Conservation (phyloP, 2,113 vertebrate species). For the Paraplagusia blochii region DNA sequence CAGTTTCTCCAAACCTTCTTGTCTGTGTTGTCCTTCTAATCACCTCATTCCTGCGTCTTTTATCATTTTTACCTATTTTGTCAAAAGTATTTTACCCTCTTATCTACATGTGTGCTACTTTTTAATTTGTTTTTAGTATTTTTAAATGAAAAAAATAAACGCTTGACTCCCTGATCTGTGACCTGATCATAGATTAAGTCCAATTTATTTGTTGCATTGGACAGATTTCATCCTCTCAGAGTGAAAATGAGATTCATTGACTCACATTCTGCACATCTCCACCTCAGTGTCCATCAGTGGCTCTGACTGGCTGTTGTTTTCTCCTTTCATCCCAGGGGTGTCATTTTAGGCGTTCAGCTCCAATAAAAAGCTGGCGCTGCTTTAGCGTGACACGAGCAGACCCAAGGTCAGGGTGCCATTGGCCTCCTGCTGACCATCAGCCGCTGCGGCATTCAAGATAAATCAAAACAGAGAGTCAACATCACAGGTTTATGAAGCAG, state of each 20-base stretch:
- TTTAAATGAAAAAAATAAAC: not conserved
- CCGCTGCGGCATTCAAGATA: constrained; percentile 59
- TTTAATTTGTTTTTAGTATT: too few species aligned
- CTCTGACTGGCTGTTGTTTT: not conserved
- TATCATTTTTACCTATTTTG: too few species aligned
- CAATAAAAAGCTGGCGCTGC: constrained; percentile 1
- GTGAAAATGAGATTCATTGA: not conserved
- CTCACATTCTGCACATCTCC: not conserved
- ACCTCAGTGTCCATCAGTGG: not conserved
- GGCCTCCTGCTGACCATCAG: constrained; percentile 70
- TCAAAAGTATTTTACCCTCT: too few species aligned
- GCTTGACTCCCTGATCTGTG: not conserved
- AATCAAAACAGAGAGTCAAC: constrained; percentile 75
- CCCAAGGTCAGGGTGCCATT: constrained; percentile 69
- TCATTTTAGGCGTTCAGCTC: not conserved
- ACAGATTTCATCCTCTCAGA: not conserved
- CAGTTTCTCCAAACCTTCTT: too few species aligned
- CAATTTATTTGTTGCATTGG: not conserved
- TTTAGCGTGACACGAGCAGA: constrained; percentile 55
- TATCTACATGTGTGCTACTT: too few species aligned
- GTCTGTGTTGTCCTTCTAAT: too few species aligned
- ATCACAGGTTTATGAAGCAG: constrained; percentile 53
- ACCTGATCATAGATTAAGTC: not conserved
- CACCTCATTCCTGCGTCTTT: too few species aligned
- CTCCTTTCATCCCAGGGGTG: constrained; percentile 2